A percentile compares a stretch with the other conserved stretches of the same genome.
These are phyloP conservation scores for Pterostichus madidus DNA, from an alignment of 2,888 invertebrate species.

Conservation along the genomic window DNA sequence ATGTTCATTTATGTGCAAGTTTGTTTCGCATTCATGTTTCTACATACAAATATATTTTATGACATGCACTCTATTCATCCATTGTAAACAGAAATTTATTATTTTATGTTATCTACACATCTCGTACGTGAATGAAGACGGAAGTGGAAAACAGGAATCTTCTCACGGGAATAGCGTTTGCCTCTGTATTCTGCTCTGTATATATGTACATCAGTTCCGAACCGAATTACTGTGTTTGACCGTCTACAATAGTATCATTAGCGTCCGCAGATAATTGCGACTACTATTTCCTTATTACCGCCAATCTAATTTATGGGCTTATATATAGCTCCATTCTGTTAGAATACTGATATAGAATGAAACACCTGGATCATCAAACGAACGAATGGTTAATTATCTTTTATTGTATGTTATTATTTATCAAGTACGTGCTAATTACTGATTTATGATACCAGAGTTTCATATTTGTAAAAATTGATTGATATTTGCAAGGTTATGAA, in stretches of 20 bases:
- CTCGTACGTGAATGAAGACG: slow-evolving; percentile 7
- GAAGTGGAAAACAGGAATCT: slow-evolving; percentile 24
- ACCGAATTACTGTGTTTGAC: slow-evolving; percentile 24
- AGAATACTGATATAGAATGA: slow-evolving; percentile 6
- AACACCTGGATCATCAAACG: background rate
- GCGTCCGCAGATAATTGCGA: slow-evolving; percentile 13
- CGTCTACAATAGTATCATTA: slow-evolving; percentile 56
- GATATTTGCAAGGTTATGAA: no score
- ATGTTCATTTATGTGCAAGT: background rate
- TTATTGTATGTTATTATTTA: slow-evolving; percentile 13
- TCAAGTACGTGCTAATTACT: slow-evolving; percentile 20
- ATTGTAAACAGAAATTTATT: slow-evolving; percentile 33
- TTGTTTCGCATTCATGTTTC: slow-evolving; percentile 12
- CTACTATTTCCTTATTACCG: slow-evolving; percentile 41
- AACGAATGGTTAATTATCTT: slow-evolving; percentile 17
- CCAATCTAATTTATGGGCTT: slow-evolving; percentile 37
- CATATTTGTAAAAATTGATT: no score
- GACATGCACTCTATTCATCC: slow-evolving; percentile 14
- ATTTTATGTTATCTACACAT: slow-evolving; percentile 32
- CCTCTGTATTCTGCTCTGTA: background rate
- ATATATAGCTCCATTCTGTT: background rate
- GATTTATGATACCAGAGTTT: background rate
- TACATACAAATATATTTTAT: slow-evolving; percentile 1
- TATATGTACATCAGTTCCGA: slow-evolving; percentile 22
- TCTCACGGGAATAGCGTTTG: slow-evolving; percentile 51